Conservation (phyloP, 2,113 vertebrate genomes). For the Heterotilapia buettikoferi region DNA sequence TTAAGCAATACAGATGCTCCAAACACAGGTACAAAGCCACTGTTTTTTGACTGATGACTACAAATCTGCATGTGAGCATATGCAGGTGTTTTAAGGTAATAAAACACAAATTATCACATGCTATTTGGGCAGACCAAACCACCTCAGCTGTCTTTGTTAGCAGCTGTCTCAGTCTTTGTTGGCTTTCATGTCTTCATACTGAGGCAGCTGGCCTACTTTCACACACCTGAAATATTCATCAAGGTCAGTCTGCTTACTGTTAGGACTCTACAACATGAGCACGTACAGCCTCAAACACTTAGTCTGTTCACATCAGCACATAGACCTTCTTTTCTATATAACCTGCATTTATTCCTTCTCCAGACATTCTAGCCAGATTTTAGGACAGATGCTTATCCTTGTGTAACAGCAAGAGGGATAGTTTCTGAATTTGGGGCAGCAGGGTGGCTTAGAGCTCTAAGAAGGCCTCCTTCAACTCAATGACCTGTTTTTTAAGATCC, state of each 20-base stretch:
- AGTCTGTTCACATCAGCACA: background rate
- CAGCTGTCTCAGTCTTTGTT: background rate
- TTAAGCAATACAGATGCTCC: background rate
- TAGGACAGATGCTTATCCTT: background rate
- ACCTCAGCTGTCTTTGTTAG: background rate
- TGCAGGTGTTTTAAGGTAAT: background rate
- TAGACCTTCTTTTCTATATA: background rate
- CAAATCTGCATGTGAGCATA: background rate
- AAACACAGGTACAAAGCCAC: background rate
- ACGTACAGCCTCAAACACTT: background rate
- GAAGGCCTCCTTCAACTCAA: background rate
- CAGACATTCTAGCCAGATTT: background rate
- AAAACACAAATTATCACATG: background rate
- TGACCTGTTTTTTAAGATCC: constrained; percentile 38
- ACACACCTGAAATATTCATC: constrained; percentile 70
- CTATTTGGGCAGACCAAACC: background rate
- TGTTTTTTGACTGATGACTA: background rate
- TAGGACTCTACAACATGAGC: background rate
- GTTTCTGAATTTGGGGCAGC: constrained; percentile 31
- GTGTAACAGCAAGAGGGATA: background rate
- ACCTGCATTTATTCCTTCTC: background rate
- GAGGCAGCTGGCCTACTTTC: constrained; percentile 61
- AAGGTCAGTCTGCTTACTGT: constrained; percentile 40
- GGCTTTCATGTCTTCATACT: background rate
- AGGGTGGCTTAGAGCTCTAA: background rate